phyloP scores from a whole-genome alignment of 2,888 invertebrate genomes.

The Hirudinaria manillensis region DNA sequence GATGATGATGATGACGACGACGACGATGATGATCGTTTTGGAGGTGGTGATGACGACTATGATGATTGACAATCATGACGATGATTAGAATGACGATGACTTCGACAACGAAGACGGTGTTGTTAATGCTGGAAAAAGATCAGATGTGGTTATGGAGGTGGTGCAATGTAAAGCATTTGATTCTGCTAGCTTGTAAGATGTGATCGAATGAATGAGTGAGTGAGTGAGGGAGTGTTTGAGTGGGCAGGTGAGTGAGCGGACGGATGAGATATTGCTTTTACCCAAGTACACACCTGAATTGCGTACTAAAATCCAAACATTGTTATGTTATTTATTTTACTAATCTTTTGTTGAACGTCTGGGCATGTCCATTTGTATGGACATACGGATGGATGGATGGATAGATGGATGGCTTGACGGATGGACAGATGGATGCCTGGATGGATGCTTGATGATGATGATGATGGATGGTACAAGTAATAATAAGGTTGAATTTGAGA shows the following conservation, averaged over 20 bases:
- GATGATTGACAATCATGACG: conserved; percentile 1
- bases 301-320: too few species aligned
- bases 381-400: background rate
- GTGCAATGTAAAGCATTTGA: too few species aligned
- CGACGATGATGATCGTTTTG: conserved; percentile 12
- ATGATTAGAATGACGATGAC: conserved; percentile 15
- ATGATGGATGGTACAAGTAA: background rate
- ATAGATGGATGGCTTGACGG: background rate
- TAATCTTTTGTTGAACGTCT: too few species aligned
- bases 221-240: conserved; percentile 20
- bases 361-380: background rate
- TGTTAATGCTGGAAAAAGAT: too few species aligned
- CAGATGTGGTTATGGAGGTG: too few species aligned
- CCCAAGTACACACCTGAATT: too few species aligned
- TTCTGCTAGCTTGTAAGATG: too few species aligned
- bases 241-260: conserved; percentile 9
- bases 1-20: conserved; percentile 12
- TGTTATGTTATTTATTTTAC: too few species aligned
- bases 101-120: conserved; percentile 13
- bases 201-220: conserved; percentile 16
- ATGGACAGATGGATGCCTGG: background rate
- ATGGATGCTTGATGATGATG: background rate
- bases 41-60: background rate
- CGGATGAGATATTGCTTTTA: background rate
- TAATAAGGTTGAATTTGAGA: background rate